A percentile compares a stretch with the other conserved stretches of the same genome.
Conservation (phyloP, 1,140 invertebrate genomes). For the Drosophila nannoptera region DNA sequence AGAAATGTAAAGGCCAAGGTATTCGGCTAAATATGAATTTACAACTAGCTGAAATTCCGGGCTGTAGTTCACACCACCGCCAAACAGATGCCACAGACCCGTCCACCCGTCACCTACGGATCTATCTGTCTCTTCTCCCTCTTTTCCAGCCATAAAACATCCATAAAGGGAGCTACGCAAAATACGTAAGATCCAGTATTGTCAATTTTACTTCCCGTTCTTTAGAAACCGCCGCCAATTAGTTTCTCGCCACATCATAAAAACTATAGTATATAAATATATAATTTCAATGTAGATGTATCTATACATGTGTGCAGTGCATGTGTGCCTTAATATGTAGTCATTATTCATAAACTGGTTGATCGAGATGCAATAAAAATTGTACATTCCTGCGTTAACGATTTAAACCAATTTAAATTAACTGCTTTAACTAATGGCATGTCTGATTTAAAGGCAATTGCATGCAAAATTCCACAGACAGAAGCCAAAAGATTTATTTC, state of each 20-base stretch:
- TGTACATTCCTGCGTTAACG: slow-evolving; percentile 33
- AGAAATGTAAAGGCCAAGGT: too few species aligned
- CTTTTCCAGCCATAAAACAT: neutral
- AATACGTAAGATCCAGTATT: slow-evolving; percentile 7
- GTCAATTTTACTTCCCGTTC: slow-evolving; percentile 18
- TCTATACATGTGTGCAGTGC: slow-evolving; percentile 9
- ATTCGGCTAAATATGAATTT: too few species aligned
- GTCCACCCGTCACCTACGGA: too few species aligned
- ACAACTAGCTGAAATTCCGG: too few species aligned
- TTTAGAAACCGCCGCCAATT: slow-evolving; percentile 31
- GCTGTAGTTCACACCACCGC: too few species aligned
- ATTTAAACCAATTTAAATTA: slow-evolving; percentile 53
- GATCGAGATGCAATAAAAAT: slow-evolving; percentile 44
- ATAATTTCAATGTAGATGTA: neutral
- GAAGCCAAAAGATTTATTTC: slow-evolving; percentile 60
- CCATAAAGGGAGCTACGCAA: neutral
- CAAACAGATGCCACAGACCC: too few species aligned
- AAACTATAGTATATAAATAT: slow-evolving; percentile 21
- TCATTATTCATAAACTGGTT: slow-evolving; percentile 52
- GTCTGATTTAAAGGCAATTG: slow-evolving; percentile 35
- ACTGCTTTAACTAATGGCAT: slow-evolving; percentile 36
- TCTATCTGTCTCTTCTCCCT: too few species aligned
- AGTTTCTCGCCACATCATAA: slow-evolving; percentile 62
- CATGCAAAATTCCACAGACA: slow-evolving; percentile 29
- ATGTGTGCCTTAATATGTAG: slow-evolving; percentile 15